These are phyloP conservation scores for Polydrusus pterygomalis DNA, from an alignment of 2,888 invertebrate species.

Conservation along the genomic window DNA sequence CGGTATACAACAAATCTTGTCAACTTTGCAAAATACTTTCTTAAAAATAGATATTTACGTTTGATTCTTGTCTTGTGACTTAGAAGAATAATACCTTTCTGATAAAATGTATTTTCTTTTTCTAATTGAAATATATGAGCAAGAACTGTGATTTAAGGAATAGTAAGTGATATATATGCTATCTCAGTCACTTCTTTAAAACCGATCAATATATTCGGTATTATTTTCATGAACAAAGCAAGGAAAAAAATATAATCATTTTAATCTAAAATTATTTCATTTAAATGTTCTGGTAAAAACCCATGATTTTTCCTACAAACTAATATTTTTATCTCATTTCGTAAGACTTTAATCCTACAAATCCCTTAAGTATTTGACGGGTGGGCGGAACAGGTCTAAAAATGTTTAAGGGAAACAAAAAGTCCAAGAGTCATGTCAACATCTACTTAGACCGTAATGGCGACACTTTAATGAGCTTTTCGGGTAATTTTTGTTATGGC, in stretches of 20 bases:
- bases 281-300: background rate
- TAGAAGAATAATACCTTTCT: too few species aligned
- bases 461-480: slow-evolving; percentile 9
- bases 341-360: slow-evolving; percentile 9
- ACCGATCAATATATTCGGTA: too few species aligned
- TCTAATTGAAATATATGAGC: too few species aligned
- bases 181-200: too few species aligned
- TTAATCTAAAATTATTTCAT: background rate
- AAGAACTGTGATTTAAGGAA: too few species aligned
- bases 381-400: slow-evolving; percentile 14
- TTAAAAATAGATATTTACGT: background rate
- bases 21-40: background rate
- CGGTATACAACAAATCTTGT: background rate
- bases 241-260: too few species aligned
- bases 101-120: too few species aligned
- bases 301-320: background rate
- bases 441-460: slow-evolving; percentile 13
- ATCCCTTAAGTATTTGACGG: slow-evolving; percentile 3
- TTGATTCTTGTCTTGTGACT: background rate
- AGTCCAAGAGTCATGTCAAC: slow-evolving; percentile 13
- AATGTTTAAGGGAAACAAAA: slow-evolving; percentile 22
- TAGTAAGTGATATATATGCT: too few species aligned
- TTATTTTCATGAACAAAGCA: too few species aligned
- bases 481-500: background rate
- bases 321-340: slow-evolving; percentile 1